Evolutionary conservation across 2,797 vertebrate genomes (phyloP), one percentile per base, ranked within the genome.

Genomic region (Orestias chungarensis): DNA sequence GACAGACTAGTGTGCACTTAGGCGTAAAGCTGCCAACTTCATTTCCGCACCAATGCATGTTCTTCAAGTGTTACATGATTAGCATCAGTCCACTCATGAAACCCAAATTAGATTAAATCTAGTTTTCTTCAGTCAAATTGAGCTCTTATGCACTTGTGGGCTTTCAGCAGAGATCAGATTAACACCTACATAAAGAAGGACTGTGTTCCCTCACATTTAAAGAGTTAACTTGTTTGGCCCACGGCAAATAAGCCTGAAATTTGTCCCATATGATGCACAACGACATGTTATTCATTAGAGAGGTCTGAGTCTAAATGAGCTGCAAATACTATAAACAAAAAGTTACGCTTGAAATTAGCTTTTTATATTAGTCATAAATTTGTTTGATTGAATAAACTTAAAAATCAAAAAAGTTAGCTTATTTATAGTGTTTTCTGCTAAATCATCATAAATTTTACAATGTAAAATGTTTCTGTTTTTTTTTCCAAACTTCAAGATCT

Each of bases 21-120:
- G 29, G 29, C 15, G 6, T 31, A 31, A 55, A 18, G 29, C 31
- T 31, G 18, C 29, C 8, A 55, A 31, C 54, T 55, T 55, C 27
- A 31, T 55, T 27, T 55, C 15, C 15, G 3, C 52, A 55, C 52
- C 3, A 31, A 17, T 27, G 31, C 12, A 31, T 55, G 27, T 17
- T 1, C 31, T 27, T 55, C 27, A 27, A 31, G 52, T 11, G 52
- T 67, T 68, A 46, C 27, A 8, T 11, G 20, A 61, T 70, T 52
- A 33, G 31, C 1, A n/a, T 47, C 25, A 23, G n/a, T 6, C 17
- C 44, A 27, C 50, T 40, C 38, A n/a, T n/a, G 17, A 9, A 54
- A 18, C 50, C 81, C 31, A 52, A 64, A 84, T 81, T 38, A 11
- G 4, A 74, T 35, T 55, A 31, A 50, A 69, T n/a, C 0, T 7